A percentile compares a stretch with the other conserved stretches of the same genome.
Evolutionary conservation across 1,140 invertebrate genomes (phyloP).

Genomic region (Atta cephalotes): DNA sequence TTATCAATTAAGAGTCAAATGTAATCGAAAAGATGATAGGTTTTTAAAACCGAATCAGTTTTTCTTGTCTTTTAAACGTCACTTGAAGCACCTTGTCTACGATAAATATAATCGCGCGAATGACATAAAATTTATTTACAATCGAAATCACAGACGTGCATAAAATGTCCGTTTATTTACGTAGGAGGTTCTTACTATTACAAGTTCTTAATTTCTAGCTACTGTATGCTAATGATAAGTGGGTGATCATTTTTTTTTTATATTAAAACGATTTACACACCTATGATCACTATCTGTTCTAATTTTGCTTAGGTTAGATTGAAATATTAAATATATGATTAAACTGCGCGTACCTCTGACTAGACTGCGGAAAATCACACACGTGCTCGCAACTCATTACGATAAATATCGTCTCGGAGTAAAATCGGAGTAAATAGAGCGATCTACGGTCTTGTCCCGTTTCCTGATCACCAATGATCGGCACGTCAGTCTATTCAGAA

Average conservation of each 20-base stretch:
- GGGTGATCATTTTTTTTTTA: constrained; percentile 25
- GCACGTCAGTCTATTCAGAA: not conserved
- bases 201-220: constrained; percentile 36
- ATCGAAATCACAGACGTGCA: constrained; percentile 49
- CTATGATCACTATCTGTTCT: constrained; percentile 36
- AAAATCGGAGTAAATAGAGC: constrained; percentile 47
- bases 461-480: constrained; percentile 32
- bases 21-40: not conserved
- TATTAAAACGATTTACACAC: constrained; percentile 8
- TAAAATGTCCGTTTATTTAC: constrained; percentile 24
- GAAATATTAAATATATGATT: constrained; percentile 41
- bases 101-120: not conserved
- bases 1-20: constrained; percentile 16
- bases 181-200: not conserved
- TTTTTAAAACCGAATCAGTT: not conserved
- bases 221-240: constrained; percentile 43
- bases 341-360: constrained; percentile 33
- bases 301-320: constrained; percentile 35
- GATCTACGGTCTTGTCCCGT: constrained; percentile 29
- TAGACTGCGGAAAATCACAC: constrained; percentile 63
- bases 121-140: constrained; percentile 9
- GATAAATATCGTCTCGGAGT: constrained; percentile 15
- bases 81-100: constrained; percentile 10
- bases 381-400: constrained; percentile 65
- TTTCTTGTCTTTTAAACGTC: constrained; percentile 15